Evolutionary conservation across 2,113 vertebrate genomes (phyloP).

Genomic region (Sturnus vulgaris): DNA sequence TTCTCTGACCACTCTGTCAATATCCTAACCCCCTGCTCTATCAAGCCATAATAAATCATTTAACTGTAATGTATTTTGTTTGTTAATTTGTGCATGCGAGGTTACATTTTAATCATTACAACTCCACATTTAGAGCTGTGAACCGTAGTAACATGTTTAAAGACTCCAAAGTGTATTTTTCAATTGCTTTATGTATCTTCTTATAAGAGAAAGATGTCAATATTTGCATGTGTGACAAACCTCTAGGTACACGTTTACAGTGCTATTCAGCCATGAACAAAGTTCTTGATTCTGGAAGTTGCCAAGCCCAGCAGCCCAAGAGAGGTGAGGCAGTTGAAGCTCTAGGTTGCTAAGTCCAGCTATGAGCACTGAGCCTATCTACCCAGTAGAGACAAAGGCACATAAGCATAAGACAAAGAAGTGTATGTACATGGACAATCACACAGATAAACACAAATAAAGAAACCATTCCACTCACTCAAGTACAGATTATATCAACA

Average conservation of each 20-base stretch:
- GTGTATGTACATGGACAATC: not conserved
- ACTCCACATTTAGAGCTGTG: not conserved
- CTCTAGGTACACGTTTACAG: not conserved
- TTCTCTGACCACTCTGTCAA: not conserved
- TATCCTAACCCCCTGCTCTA: not conserved
- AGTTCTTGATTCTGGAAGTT: not conserved
- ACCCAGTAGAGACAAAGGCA: not conserved
- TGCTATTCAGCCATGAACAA: not conserved
- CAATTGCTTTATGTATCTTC: not conserved
- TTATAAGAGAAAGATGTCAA: not conserved
- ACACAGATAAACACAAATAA: not conserved
- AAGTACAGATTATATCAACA: not conserved
- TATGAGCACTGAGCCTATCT: accelerated
- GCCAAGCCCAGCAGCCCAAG: not conserved
- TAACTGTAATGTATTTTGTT: not conserved
- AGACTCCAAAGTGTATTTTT: not conserved
- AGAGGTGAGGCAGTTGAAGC: not conserved
- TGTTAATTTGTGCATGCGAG: not conserved
- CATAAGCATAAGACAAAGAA: accelerated
- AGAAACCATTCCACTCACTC: accelerated
- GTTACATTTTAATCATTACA: not conserved
- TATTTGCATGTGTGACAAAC: not conserved
- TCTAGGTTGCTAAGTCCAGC: not conserved
- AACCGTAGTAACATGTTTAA: not conserved
- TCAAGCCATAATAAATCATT: not conserved